These are phyloP conservation scores for Scatophagus argus DNA, from an alignment of 2,113 vertebrate species.

Conservation along the genomic window DNA sequence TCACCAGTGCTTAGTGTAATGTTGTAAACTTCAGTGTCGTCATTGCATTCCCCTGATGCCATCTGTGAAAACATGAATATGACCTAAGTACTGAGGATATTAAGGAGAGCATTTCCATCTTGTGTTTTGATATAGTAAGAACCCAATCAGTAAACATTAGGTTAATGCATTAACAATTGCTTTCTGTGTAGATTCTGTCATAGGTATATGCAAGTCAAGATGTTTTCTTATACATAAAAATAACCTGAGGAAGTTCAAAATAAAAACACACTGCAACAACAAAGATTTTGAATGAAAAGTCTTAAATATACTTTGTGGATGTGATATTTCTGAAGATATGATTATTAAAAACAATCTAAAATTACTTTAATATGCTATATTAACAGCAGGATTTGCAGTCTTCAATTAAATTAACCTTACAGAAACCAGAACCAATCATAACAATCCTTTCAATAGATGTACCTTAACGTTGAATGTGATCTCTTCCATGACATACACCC, in stretches of 20 bases:
- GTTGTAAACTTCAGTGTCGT: conserved; percentile 98
- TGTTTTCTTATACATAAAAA: too few relatives aligned
- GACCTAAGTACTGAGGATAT: background rate
- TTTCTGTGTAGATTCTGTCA: background rate
- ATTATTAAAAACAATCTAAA: too few relatives aligned
- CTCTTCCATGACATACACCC: conserved; percentile 99
- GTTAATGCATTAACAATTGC: background rate
- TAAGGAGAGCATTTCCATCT: background rate
- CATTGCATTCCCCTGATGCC: conserved; percentile 97
- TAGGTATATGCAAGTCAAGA: too few relatives aligned
- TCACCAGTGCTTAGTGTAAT: conserved; percentile 96
- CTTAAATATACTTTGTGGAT: too few relatives aligned
- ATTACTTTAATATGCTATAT: background rate
- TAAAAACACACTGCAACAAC: too few relatives aligned
- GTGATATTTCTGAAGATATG: too few relatives aligned
- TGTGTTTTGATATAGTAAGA: background rate
- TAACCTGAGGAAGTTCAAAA: too few relatives aligned
- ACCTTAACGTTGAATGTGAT: conserved; percentile 99
- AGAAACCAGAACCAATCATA: background rate
- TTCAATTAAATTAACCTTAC: background rate
- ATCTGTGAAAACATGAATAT: conserved; percentile 84
- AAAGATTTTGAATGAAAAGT: too few relatives aligned
- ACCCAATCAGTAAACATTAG: background rate
- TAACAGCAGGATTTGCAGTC: background rate
- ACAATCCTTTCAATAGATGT: conserved; percentile 25